Conservation (phyloP, 2,888 invertebrate genomes). For the Ormyrus thymus region DNA sequence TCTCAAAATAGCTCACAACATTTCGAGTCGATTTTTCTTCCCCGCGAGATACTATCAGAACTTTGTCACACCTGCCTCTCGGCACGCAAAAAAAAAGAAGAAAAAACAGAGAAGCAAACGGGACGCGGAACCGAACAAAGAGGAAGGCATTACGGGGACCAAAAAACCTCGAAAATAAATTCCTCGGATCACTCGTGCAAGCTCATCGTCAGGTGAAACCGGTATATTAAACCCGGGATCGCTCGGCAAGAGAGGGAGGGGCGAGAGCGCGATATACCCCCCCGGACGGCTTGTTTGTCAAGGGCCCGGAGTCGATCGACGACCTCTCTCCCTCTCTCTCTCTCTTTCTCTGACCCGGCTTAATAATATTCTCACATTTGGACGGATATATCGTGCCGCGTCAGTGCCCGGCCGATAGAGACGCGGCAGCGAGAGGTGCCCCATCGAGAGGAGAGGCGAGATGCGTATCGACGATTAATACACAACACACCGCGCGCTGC, state of each 20-base stretch:
- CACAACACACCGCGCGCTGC: slow-evolving; percentile 37
- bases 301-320: slow-evolving; percentile 57
- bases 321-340: slow-evolving; percentile 6
- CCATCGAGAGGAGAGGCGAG: slow-evolving; percentile 50
- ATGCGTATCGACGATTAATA: slow-evolving; percentile 65
- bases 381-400: slow-evolving; percentile 60
- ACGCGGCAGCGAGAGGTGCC: slow-evolving; percentile 47
- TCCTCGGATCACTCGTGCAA: slow-evolving; percentile 20
- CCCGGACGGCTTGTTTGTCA: slow-evolving; percentile 65
- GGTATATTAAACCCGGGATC: slow-evolving; percentile 24
- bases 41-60: slow-evolving; percentile 12
- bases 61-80: slow-evolving; percentile 30
- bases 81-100: background rate
- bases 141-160: background rate
- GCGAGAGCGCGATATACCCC: slow-evolving; percentile 48
- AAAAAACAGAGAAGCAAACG: background rate
- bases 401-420: slow-evolving; percentile 56
- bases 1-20: slow-evolving; percentile 26
- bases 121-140: slow-evolving; percentile 32
- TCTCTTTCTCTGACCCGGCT: slow-evolving; percentile 51
- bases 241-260: background rate
- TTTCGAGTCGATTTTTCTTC: slow-evolving; percentile 47
- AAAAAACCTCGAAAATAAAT: slow-evolving; percentile 6
- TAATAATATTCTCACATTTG: slow-evolving; percentile 68
- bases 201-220: slow-evolving; percentile 48